Base-by-base conservation (phyloP, 2,888 invertebrate genomes). In the Lasioglossum malachurum region DNA sequence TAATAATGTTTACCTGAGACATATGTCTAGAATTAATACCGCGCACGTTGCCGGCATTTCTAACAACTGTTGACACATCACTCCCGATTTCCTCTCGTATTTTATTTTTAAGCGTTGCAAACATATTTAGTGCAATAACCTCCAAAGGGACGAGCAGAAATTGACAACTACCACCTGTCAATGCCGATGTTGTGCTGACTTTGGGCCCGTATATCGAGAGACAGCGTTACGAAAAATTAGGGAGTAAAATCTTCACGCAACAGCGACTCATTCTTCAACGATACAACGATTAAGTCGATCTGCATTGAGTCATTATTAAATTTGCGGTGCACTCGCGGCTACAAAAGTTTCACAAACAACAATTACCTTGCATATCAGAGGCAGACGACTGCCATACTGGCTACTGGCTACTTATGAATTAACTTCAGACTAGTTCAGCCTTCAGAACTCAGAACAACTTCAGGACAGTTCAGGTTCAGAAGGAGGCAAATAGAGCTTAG, bases 31-130 rank as follows among this genome's bases (percentile, higher is more conserved):
- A 93, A 83, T 93, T 95, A 35, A 95, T 94, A 74, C 91, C 91
- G 5, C 94, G 93, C 53, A 94, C 93, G 49, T 90, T 94, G 71
- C 94, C 94, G 82, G 94, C 94, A 83, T 94, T 95, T 89, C 93
- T 92, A 57, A 95, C 93, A 74, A 95, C 94, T 31, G 94, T 96
- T 90, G 96, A 96, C 74, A 98, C 96, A 95, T 98, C 98, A 94
- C 97, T 98, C 76, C 98, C 98, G 88, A 98, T 98, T 96, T 98
- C 98, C 95, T 98, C 98, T 92, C 97, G 97, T 92, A 98, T 98
- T 96, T 98, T 98, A 95, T 98, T 98, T 95, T 98, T 98, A 89
- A 98, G 96, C 93, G 98, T 98, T 78, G 98, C 97, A 95, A 98
- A 98, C 98, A 98, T 98, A 35, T 35, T 35, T 35, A 80, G 67